A percentile compares a stretch with the other conserved stretches of the same genome.
Conservation (phyloP, 1,140 invertebrate genomes). For the Orussus abietinus region DNA sequence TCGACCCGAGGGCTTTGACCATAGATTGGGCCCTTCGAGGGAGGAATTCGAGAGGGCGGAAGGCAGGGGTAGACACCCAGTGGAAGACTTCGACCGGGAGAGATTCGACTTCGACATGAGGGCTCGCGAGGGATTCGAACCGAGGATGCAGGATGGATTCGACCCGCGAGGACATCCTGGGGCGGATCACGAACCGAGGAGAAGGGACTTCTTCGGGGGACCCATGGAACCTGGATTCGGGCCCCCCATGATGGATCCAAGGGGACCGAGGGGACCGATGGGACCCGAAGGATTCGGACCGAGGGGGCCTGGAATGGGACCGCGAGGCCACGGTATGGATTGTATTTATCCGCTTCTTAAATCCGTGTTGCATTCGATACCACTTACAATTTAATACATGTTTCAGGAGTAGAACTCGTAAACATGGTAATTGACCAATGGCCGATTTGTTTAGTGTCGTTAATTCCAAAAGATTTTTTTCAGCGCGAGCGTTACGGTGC, state of each 20-base stretch:
- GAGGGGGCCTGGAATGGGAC: constrained; percentile 38
- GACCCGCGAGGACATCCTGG: constrained; percentile 38
- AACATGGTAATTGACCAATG: too few relatives aligned
- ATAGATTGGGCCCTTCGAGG: constrained; percentile 24
- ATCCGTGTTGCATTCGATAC: too few relatives aligned
- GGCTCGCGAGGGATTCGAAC: constrained; percentile 26
- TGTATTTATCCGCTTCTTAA: too few relatives aligned
- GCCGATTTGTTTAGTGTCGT: too few relatives aligned
- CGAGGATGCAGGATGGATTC: constrained; percentile 36
- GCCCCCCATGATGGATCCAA: constrained; percentile 45
- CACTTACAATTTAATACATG: too few relatives aligned
- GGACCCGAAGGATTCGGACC: constrained; percentile 50
- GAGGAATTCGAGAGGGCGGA: constrained; percentile 44
- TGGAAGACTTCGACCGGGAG: constrained; percentile 44
- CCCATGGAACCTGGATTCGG: constrained; percentile 45
- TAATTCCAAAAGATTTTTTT: background rate
- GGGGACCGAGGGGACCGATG: constrained; percentile 45
- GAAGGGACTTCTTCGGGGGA: constrained; percentile 44
- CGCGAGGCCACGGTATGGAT: constrained; percentile 48
- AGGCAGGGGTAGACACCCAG: constrained; percentile 32
- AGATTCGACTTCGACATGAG: constrained; percentile 49
- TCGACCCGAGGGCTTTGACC: constrained; percentile 46
- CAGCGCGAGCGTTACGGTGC: background rate
- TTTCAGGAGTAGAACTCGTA: too few relatives aligned
- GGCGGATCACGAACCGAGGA: constrained; percentile 43